Conservation (phyloP, 2,888 invertebrate species). For the Drosophila antonietae region DNA sequence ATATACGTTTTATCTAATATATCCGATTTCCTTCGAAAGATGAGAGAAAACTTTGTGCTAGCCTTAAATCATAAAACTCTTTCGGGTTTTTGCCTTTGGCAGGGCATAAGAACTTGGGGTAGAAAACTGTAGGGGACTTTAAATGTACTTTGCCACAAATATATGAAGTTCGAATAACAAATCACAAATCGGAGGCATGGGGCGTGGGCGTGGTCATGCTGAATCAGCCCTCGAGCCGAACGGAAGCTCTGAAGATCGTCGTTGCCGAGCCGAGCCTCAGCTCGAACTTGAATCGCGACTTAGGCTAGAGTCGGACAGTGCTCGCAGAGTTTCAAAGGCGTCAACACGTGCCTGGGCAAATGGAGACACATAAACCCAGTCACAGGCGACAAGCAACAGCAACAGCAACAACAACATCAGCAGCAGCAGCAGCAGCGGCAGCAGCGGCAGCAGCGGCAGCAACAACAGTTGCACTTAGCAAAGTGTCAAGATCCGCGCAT, state of each 20-base stretch:
- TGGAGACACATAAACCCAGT: background rate
- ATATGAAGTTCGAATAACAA: background rate
- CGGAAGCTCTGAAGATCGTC: background rate
- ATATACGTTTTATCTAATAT: no score
- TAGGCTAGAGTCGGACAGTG: background rate
- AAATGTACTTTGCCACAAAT: background rate
- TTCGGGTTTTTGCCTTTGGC: background rate
- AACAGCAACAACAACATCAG: background rate
- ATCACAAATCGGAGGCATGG: background rate
- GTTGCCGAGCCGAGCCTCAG: background rate
- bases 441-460: background rate
- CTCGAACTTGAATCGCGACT: background rate
- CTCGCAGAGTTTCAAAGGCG: slow-evolving; percentile 6
- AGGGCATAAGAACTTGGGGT: background rate
- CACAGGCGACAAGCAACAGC: background rate
- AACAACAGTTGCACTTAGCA: background rate
- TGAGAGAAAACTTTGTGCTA: background rate
- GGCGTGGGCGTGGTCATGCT: background rate
- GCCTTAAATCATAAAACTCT: background rate
- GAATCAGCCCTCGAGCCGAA: slow-evolving; percentile 3
- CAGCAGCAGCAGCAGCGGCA: background rate
- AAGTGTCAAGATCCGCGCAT: background rate
- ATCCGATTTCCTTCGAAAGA: no score
- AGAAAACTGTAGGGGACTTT: background rate
- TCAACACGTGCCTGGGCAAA: slow-evolving; percentile 12